Base-by-base conservation (phyloP, 2,113 vertebrate genomes). In the Cercocebus atys region DNA sequence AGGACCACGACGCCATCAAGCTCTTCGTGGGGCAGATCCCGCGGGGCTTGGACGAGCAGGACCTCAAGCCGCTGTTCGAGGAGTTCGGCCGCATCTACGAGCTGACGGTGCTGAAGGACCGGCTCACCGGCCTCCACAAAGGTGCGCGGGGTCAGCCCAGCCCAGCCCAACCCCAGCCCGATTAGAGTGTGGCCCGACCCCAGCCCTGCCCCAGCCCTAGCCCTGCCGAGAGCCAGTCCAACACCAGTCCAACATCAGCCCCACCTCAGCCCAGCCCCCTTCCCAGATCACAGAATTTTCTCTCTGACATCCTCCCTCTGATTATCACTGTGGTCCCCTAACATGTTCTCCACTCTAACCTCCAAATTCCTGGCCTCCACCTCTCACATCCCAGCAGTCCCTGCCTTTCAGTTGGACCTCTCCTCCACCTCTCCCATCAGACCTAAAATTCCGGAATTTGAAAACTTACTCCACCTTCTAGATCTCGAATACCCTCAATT, bases 1-100 rank as follows among this genome's bases (percentile, higher is more conserved):
- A 99, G 99, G 99, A 99, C 99, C 99, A 99, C 99, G 99, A 99
- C 99, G 99, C 99, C 99, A 99, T 99, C 99, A 99, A 99, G 99
- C 99, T 99, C 91, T 99, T 99, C 99, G 99, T 99, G 98, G 99
- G 99, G 96, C 99, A 99, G 99, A 99, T 99, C 98, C 99, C 99
- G 96, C 99, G 99, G 93, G 99, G 99, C 99, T 99, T 99, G 99
- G 99, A 99, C 98, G 99, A 99, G 98, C 99, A 99, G 98, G 99
- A 99, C 99, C 99, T 99, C 98, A 99, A 99, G 99, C 99, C 99
- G 94, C 99, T 99, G 96, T 99, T 99, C 99, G 99, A 99, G 99
- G 99, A 99, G 99, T 99, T 99, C 99, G 99, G 99, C 98, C 99
- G 99, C 99, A 99, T 99, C 99, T 99, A 99, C 99, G 99, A 99